Evolutionary conservation across 2,888 invertebrate species (phyloP).

Genomic region (Chydorus sphaericus): DNA sequence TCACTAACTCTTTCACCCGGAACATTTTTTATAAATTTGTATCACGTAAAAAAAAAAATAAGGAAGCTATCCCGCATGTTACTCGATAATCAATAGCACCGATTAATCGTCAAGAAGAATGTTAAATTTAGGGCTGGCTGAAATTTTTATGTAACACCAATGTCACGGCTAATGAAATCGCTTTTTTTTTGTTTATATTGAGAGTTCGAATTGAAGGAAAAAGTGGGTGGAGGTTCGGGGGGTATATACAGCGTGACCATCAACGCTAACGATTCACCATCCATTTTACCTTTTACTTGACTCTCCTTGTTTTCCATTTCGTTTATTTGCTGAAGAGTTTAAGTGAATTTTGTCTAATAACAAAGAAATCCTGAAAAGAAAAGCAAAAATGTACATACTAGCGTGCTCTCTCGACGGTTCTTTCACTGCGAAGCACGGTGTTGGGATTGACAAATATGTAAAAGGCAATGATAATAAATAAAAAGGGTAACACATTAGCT

Average conservation of each 20-base stretch:
- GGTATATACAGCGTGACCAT: not conserved
- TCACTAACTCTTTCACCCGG: constrained; percentile 5
- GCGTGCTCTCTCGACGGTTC: not conserved
- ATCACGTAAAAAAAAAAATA: no score
- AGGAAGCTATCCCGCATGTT: not conserved
- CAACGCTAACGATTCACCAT: not conserved
- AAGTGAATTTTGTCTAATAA: no score
- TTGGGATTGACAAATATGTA: constrained; percentile 6
- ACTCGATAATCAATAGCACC: not conserved
- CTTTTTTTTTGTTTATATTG: no score
- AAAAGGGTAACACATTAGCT: constrained; percentile 2
- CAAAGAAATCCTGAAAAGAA: no score
- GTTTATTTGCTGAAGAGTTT: no score
- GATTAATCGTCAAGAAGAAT: not conserved
- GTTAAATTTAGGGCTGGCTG: not conserved
- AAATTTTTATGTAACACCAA: not conserved
- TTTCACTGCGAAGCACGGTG: constrained; percentile 5
- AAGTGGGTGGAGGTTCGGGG: constrained; percentile 3
- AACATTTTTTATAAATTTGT: no score
- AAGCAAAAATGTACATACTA: constrained; percentile 6
- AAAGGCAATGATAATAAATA: constrained; percentile 1
- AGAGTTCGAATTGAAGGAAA: not conserved
- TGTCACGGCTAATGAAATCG: not conserved
- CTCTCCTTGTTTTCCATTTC: no score
- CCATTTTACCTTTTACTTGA: not conserved